A percentile compares a stretch with the other conserved stretches of the same genome.
phyloP scores from a whole-genome alignment of 2,888 invertebrate genomes.

The Ischnus inquisitorius region DNA sequence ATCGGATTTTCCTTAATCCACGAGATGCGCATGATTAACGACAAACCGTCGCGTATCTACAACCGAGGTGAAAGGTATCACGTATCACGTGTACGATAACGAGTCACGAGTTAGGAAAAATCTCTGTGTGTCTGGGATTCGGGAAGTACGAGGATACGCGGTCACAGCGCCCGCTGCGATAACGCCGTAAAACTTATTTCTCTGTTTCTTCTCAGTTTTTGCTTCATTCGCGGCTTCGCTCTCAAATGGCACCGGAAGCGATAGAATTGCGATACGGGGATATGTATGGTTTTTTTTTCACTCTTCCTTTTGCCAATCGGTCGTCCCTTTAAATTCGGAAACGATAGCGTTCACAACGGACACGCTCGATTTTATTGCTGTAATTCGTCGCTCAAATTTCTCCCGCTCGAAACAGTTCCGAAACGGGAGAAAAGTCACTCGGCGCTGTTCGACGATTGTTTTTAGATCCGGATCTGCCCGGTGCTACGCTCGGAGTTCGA shows the following conservation, averaged over 20 bases:
- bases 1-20: conserved; percentile 36
- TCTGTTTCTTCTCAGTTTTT: background rate
- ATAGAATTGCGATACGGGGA: conserved; percentile 69
- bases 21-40: conserved; percentile 39
- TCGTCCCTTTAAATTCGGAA: conserved; percentile 41
- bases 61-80: conserved; percentile 63
- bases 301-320: conserved; percentile 40
- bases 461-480: background rate
- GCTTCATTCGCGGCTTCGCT: conserved; percentile 44
- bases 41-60: conserved; percentile 20
- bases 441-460: background rate
- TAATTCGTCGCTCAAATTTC: conserved; percentile 3
- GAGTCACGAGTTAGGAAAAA: conserved; percentile 47
- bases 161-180: conserved; percentile 41
- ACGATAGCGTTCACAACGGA: conserved; percentile 43
- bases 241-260: conserved; percentile 75
- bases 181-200: conserved; percentile 13
- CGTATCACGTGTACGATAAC: conserved; percentile 41
- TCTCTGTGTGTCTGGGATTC: conserved; percentile 41
- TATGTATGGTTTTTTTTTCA: conserved; percentile 67
- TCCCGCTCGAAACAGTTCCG: background rate
- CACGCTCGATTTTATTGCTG: conserved; percentile 28
- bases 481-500: background rate
- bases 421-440: background rate
- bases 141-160: conserved; percentile 55